Percentiles rank a stretch among this genome's conserved stretches.
These are phyloP conservation scores for Chrysemys picta DNA, from an alignment of 2,113 vertebrate species.

Conservation along the genomic window DNA sequence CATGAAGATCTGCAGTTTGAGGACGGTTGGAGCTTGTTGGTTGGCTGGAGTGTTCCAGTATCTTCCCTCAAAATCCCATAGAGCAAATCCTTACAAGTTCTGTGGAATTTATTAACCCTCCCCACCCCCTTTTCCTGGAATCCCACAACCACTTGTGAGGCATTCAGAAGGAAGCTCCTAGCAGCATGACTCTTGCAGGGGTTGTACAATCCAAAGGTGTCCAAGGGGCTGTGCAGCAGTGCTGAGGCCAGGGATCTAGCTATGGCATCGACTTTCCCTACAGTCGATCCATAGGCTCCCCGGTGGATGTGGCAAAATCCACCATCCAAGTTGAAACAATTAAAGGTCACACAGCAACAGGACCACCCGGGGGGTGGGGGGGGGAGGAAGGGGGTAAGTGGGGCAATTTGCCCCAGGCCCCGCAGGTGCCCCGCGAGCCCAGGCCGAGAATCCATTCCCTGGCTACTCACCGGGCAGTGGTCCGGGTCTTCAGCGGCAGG, in stretches of 20 bases:
- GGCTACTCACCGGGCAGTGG: too few relatives aligned
- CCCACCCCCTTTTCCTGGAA: not conserved
- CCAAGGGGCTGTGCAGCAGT: not conserved
- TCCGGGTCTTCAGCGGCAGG: too few relatives aligned
- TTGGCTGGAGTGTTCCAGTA: not conserved
- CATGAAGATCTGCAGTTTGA: not conserved
- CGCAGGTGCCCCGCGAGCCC: too few relatives aligned
- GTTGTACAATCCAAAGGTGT: not conserved
- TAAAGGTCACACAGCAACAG: not conserved
- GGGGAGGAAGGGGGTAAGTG: too few relatives aligned
- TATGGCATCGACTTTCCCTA: not conserved
- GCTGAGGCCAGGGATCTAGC: not conserved
- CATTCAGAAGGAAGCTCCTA: not conserved
- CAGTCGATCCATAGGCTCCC: not conserved
- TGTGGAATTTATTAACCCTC: not conserved
- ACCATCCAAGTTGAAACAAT: not conserved
- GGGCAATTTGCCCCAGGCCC: too few relatives aligned
- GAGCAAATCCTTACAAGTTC: not conserved
- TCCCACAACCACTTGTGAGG: not conserved
- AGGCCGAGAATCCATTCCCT: too few relatives aligned
- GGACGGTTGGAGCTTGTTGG: not conserved
- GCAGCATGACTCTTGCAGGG: not conserved
- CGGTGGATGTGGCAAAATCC: not conserved
- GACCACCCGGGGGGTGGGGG: too few relatives aligned
- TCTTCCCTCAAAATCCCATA: not conserved